Evolutionary conservation across 2,113 vertebrate genomes (phyloP).

Genomic region (Etheostoma cragini): DNA sequence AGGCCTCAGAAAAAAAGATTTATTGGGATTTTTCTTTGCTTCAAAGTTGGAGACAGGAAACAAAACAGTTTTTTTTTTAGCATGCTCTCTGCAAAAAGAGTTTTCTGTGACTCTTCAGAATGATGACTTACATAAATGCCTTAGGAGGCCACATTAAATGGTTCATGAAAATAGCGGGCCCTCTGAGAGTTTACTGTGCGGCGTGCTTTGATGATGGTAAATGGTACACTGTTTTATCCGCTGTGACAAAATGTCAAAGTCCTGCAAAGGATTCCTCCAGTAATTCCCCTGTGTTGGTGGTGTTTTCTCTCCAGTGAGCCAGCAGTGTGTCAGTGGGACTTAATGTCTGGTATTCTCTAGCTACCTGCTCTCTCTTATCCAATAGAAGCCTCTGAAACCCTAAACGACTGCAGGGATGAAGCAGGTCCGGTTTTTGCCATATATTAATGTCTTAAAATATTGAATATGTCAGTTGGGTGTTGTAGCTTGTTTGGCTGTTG

Average conservation of each 20-base stretch:
- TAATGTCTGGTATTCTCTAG: constrained; percentile 21
- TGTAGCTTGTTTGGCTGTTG: constrained; percentile 47
- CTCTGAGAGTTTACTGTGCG: constrained; percentile 53
- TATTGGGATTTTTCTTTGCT: constrained; percentile 47
- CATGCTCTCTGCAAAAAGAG: constrained; percentile 18
- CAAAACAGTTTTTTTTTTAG: constrained; percentile 63
- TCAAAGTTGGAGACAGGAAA: constrained; percentile 44
- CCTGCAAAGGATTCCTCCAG: constrained; percentile 44
- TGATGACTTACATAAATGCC: constrained; percentile 76
- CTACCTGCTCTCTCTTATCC: constrained; percentile 33
- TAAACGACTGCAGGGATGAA: constrained; percentile 51
- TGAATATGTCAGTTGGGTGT: constrained; percentile 48
- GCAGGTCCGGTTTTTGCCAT: constrained; percentile 40
- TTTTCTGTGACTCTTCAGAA: constrained; percentile 62
- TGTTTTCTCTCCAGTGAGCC: constrained; percentile 18
- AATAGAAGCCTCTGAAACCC: constrained; percentile 59
- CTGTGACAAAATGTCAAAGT: constrained; percentile 56
- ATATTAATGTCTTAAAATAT: constrained; percentile 64
- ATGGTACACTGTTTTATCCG: constrained; percentile 63
- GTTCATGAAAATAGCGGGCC: constrained; percentile 68
- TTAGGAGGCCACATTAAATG: constrained; percentile 75
- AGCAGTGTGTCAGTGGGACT: constrained; percentile 7
- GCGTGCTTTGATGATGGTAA: constrained; percentile 69
- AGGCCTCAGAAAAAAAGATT: constrained; percentile 32
- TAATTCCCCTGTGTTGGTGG: constrained; percentile 10